Evolutionary conservation across 2,113 vertebrate genomes (phyloP), one percentile per base, ranked within the genome.

Genomic region (Rhinoderma darwinii): DNA sequence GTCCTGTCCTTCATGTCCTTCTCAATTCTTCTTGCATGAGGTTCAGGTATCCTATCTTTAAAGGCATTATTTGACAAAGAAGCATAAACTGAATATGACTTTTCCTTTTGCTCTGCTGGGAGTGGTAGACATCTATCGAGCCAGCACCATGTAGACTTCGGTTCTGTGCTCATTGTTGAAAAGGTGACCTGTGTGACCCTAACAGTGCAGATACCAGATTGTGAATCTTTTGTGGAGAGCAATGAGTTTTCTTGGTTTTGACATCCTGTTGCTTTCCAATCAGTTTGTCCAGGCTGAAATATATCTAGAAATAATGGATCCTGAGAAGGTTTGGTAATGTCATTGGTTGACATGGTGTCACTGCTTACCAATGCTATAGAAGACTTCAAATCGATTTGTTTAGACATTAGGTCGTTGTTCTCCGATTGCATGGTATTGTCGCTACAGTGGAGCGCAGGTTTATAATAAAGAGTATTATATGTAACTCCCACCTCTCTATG

Each of bases 91-190:
- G 92, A 90, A 12, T 87, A 84, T 6, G 89, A 30, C 17, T 0
- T 90, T 27, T 89, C 92, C 37, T 91, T 89, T 88, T 92, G 95
- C 89, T 94, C 92, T 0, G 1, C 5, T 0, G 94, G 90, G 88
- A 94, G 84, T 2, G 94, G 93, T 15, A 94, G 86, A 84, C 92
- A 94, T 63, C 88, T 91, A 39, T 89, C 89, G 82, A 95, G 4
- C 39, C 94, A 95, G 6, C 95, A 95, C 95, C 95, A 95, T 0
- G 94, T 95, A 50, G 95, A 88, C n/a, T 12, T 90, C 14, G 94
- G 92, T 44, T 95, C 94, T 0, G 93, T 90, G 4, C 82, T 92
- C 35, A 95, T 86, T 0, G 92, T 91, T 0, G 94, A 94, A 89
- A 95, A 95, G 79, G 88, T 59, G 79, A 90, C 72, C 59, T 70